Base-by-base conservation (phyloP, 2,797 vertebrate species). In the Meda fulgida region DNA sequence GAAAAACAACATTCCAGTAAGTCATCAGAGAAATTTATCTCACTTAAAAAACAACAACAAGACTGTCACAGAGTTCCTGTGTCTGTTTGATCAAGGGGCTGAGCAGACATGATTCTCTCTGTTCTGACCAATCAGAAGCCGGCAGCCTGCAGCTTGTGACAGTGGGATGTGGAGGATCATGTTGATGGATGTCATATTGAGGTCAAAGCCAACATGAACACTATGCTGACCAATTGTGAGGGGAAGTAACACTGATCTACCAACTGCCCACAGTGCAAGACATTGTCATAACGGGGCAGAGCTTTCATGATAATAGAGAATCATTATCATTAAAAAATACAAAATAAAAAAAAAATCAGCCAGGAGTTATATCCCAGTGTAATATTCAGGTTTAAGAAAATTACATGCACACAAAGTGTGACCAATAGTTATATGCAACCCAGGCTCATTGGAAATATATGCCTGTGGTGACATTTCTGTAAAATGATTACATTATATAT, bases 61-160 rank as follows among this genome's bases (percentile, higher is more conserved):
- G 40, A 77, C 85, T 71, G 85, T 87, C 55, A 75, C 87, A 75
- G 16, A 63, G 38, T 40, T 40, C 70, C 66, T n/a, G 2, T 79
- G 90, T 92, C 90, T 26, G 18, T 89, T 86, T 70, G 86, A 91
- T 90, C 83, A 85, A 78, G 78, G 38, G 89, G 90, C 77, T 86
- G 91, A 93, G 93, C 87, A 86, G 90, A 92, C 78, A 51, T 86
- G 91, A 92, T 87, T 36, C 88, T 81, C 91, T 93, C 90, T 93
- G 92, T 91, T 92, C 90, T 89, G 83, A 81, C 87, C 78, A 88
- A 88, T 94, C 92, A 92, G 88, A 89, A 88, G 70, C 83, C 80
- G 78, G 78, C 34, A 46, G 78, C 55, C 89, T 65, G 58, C 34
- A 80, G 86, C 66, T 31, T 63, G n/a, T 81, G 81, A 90, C 91